phyloP scores from a whole-genome alignment of 2,888 invertebrate species.

The Cephus pulcher region DNA sequence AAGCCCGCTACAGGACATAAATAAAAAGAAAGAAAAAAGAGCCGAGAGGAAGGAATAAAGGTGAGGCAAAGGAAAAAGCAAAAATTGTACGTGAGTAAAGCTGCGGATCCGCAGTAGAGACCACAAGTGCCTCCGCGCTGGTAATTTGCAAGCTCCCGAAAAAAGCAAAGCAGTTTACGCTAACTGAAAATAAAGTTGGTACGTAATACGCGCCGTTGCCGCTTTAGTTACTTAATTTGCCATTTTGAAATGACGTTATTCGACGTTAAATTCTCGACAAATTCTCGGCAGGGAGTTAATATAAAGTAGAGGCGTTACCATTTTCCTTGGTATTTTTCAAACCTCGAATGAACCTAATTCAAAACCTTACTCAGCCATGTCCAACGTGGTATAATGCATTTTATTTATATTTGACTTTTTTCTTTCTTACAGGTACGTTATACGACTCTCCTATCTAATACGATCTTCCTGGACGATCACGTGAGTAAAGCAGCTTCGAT shows the following conservation, averaged over 20 bases:
- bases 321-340: too few species aligned
- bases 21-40: neutral
- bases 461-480: too few species aligned
- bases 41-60: neutral
- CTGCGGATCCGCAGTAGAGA: constrained; percentile 1
- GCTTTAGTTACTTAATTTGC: constrained; percentile 9
- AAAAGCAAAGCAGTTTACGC: constrained; percentile 8
- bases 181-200: constrained; percentile 9
- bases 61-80: constrained; percentile 7
- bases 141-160: constrained; percentile 8
- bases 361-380: too few species aligned
- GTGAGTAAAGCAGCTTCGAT: too few species aligned
- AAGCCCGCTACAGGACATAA: constrained; percentile 1
- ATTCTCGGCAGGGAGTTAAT: neutral
- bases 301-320: too few species aligned
- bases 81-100: constrained; percentile 10
- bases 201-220: neutral
- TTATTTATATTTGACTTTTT: constrained; percentile 13
- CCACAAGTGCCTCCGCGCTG: constrained; percentile 14
- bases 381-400: too few species aligned
- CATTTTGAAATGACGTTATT: neutral
- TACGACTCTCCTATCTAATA: neutral
- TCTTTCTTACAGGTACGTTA: constrained; percentile 40
- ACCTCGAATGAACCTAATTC: too few species aligned
- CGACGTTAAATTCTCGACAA: neutral